phyloP scores from a whole-genome alignment of 2,888 invertebrate genomes.

The Ochropleura leucogaster region DNA sequence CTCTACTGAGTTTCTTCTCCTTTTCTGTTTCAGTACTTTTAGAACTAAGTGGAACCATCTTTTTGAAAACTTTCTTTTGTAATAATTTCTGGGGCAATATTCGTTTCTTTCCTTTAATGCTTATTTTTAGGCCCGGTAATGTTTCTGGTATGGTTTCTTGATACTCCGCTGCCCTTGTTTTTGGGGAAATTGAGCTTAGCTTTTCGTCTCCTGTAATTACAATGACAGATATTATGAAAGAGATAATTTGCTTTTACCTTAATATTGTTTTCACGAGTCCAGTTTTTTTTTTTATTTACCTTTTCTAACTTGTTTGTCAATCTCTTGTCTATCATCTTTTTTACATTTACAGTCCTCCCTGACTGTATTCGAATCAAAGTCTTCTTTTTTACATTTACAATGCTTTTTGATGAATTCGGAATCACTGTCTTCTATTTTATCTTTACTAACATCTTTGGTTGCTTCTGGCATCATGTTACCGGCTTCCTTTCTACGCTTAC shows the following conservation, averaged over 20 bases:
- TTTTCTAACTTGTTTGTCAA: background rate
- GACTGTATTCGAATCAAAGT: background rate
- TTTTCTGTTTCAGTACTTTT: background rate
- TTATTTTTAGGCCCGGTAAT: slow-evolving; percentile 16
- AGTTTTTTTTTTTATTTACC: background rate
- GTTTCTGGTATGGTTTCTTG: background rate
- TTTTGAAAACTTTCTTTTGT: background rate
- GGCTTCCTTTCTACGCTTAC: background rate
- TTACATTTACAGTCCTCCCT: background rate
- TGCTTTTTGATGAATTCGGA: background rate
- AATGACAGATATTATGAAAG: background rate
- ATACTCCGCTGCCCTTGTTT: too few species aligned
- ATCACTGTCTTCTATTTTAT: background rate
- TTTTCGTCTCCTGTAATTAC: slow-evolving; percentile 18
- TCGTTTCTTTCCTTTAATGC: slow-evolving; percentile 7
- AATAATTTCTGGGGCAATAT: background rate
- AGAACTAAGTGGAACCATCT: background rate
- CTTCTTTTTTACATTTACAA: background rate
- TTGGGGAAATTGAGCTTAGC: background rate
- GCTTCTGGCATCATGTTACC: background rate
- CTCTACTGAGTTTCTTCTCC: background rate
- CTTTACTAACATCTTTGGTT: background rate
- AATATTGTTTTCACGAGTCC: background rate
- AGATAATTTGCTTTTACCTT: background rate
- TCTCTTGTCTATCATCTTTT: background rate